Conservation (phyloP, 2,113 vertebrate species). For the Etheostoma spectabile region DNA sequence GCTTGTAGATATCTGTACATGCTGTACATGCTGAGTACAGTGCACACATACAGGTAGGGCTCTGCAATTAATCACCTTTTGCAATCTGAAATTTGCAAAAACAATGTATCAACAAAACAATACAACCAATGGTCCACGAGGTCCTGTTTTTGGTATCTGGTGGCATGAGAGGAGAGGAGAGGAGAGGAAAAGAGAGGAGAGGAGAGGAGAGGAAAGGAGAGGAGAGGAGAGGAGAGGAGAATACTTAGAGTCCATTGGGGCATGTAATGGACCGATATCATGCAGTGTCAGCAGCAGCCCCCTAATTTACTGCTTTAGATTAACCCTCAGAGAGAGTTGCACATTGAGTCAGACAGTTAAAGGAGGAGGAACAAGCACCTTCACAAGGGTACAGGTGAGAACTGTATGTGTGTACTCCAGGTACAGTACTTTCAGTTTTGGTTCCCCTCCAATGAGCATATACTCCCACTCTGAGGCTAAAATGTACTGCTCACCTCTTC, state of each 20-base stretch:
- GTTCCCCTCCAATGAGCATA: background rate
- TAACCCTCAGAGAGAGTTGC: constrained; percentile 45
- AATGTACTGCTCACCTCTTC: background rate
- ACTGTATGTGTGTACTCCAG: background rate
- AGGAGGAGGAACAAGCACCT: background rate
- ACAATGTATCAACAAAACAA: no score
- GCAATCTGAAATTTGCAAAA: no score
- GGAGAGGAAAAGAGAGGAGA: background rate
- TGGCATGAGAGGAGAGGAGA: background rate
- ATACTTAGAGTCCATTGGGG: constrained; percentile 43
- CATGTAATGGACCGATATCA: constrained; percentile 60
- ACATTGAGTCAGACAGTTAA: background rate
- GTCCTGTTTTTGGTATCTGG: no score
- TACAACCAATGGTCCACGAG: no score
- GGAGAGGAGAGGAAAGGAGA: background rate
- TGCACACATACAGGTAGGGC: background rate
- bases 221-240: background rate
- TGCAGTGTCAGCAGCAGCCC: constrained; percentile 68
- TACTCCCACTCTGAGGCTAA: background rate
- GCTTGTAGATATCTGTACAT: background rate
- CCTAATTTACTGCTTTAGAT: constrained; percentile 63
- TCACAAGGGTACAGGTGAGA: background rate
- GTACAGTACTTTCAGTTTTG: background rate
- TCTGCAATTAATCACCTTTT: no score
- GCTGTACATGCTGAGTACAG: background rate